Evolutionary conservation across 2,888 invertebrate species (phyloP), one percentile per base, ranked within the genome.

Genomic region (Drosophila imparisetae): DNA sequence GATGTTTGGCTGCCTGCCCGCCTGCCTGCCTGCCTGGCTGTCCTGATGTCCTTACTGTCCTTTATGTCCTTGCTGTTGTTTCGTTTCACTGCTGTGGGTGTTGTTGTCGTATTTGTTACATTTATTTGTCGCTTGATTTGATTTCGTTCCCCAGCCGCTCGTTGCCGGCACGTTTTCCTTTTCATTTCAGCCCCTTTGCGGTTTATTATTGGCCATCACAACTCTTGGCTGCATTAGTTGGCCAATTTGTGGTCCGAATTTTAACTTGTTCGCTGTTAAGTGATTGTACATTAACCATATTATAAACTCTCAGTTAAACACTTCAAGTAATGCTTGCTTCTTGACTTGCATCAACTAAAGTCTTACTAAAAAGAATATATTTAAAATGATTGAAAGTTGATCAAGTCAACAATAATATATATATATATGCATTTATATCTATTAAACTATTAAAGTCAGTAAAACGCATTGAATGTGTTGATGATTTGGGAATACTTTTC

Each of bases 111-210:
- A 86, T 85, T 86, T 86, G 81, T 89, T 81, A 85, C 86, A 89
- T 85, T 89, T 89, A 86, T 89, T 83, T 89, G 79, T 81, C 85
- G 87, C 89, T 89, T 86, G 84, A 89, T 81, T 86, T 83, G 87
- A 89, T 89, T 86, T 75, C 62, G 60, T 42, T 72, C 48, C 62
- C 66, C 68, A 53, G 57, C 55, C 59, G 29, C 53, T 60, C 60
- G 54, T 69, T 73, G 62, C 53, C 57, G 24, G 53, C 77, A 73
- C 66, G 74, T 77, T 65, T 67, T 57, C 15, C 62, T 27, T 24
- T 30, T 32, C 52, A 55, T 27, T 40, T 66, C 66, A 50, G 63
- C 55, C 63, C 72, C 61, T 58, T 57, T 65, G 82, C 67, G 79
- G 79, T 72, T 70, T 75, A 81, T 70, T 75, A 81, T 78, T 78